phyloP scores from a whole-genome alignment of 2,113 vertebrate genomes.

The Oncorhynchus nerka region DNA sequence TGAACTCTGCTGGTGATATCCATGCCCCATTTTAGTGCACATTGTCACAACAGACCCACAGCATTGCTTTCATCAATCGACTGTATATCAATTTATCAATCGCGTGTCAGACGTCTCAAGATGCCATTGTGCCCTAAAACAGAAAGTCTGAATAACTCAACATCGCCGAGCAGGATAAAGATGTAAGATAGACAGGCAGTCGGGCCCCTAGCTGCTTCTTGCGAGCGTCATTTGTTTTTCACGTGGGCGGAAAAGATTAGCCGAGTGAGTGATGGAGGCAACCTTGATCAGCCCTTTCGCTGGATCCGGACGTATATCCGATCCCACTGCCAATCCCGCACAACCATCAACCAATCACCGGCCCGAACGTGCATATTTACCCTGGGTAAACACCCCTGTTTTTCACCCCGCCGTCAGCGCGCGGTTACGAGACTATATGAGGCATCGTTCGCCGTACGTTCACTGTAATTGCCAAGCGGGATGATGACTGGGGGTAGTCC shows the following conservation, averaged over 20 bases:
- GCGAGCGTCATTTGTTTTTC: constrained; percentile 62
- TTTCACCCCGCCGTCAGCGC: constrained; percentile 46
- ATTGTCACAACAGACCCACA: no score
- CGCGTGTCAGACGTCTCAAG: not conserved
- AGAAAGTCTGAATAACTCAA: not conserved
- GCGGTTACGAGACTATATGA: constrained; percentile 32
- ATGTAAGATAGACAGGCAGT: constrained; percentile 51
- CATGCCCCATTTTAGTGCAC: no score
- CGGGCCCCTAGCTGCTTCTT: constrained; percentile 22
- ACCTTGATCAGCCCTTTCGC: constrained; percentile 67
- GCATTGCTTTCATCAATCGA: no score
- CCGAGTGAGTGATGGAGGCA: constrained; percentile 72
- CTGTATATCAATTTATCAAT: not conserved
- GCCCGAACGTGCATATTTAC: constrained; percentile 65
- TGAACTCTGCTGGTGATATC: no score
- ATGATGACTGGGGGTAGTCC: constrained; percentile 42
- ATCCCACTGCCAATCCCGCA: constrained; percentile 52
- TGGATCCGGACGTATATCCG: constrained; percentile 63
- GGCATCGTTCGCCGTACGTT: constrained; percentile 33
- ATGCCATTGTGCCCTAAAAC: not conserved
- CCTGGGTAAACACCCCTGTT: constrained; percentile 64
- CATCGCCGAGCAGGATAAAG: constrained; percentile 54
- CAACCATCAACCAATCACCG: constrained; percentile 62
- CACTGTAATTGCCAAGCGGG: constrained; percentile 58
- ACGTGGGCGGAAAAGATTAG: constrained; percentile 58